Conservation (phyloP, 2,113 vertebrate species). For the Promerops cafer region DNA sequence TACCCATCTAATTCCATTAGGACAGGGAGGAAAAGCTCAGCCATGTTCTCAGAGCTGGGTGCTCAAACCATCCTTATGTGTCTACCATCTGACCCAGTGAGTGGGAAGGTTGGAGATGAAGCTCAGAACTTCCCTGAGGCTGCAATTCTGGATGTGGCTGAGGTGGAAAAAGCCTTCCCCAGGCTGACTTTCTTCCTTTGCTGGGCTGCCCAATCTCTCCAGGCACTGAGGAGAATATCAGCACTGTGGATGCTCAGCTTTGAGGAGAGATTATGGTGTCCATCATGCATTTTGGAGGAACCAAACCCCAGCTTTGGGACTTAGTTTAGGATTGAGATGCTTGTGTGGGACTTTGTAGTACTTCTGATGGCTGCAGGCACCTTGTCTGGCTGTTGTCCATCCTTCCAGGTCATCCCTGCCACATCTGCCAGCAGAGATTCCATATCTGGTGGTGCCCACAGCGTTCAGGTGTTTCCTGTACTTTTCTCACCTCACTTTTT, state of each 20-base stretch:
- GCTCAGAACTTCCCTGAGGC: not conserved
- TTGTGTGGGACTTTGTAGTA: not conserved
- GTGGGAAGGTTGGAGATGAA: not conserved
- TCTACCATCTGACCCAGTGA: not conserved
- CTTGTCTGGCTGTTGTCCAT: not conserved
- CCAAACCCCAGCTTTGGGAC: not conserved
- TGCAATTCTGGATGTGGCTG: not conserved
- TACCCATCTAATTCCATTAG: not conserved
- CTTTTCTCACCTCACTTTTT: not conserved
- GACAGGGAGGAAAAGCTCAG: not conserved
- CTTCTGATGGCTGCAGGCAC: too few relatives aligned
- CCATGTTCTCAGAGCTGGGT: not conserved
- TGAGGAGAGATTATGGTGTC: not conserved
- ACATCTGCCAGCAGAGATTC: not conserved
- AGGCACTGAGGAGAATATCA: not conserved
- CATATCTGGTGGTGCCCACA: not conserved
- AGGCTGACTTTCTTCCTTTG: not conserved
- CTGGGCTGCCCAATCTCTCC: not conserved
- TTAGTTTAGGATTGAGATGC: not conserved
- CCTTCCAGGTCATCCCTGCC: not conserved
- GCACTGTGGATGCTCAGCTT: not conserved
- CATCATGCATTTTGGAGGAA: accelerated
- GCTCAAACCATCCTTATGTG: accelerated
- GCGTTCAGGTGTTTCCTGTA: not conserved
- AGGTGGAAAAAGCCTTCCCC: not conserved